phyloP scores from a whole-genome alignment of 1,140 invertebrate genomes.

The Lysiphlebus fabarum region DNA sequence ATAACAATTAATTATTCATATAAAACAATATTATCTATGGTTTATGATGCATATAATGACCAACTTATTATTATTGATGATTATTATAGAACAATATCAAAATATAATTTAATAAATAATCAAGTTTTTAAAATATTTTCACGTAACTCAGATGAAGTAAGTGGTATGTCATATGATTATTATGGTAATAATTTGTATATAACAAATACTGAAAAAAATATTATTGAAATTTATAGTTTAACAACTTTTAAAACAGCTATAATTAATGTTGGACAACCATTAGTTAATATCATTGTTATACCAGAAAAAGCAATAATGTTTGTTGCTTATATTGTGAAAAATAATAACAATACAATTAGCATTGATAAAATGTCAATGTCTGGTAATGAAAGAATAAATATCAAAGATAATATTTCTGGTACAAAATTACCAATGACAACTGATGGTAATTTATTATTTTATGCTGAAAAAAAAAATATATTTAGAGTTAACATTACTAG shows the following conservation, averaged over 20 bases:
- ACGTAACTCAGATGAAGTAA: conserved; percentile 58
- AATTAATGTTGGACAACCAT: conserved; percentile 59
- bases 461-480: no score
- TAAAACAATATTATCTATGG: conserved; percentile 32
- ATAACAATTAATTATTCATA: no score
- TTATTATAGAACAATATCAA: conserved; percentile 35
- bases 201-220: conserved; percentile 57
- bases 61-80: conserved; percentile 31
- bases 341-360: conserved; percentile 48
- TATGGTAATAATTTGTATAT: conserved; percentile 67
- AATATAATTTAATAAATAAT: conserved; percentile 44
- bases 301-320: conserved; percentile 67
- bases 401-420: no score
- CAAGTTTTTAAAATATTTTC: conserved; percentile 42
- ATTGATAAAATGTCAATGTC: conserved; percentile 63
- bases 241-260: conserved; percentile 55
- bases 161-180: conserved; percentile 66
- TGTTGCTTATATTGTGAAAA: conserved; percentile 59
- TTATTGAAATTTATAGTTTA: conserved; percentile 61
- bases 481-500: no score
- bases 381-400: no score
- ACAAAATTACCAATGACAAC: no score
- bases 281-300: conserved; percentile 60
- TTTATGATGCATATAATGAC: conserved; percentile 45
- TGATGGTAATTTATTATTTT: no score